Evolutionary conservation across 2,797 vertebrate genomes (phyloP).

Genomic region (Myripristis murdjan): DNA sequence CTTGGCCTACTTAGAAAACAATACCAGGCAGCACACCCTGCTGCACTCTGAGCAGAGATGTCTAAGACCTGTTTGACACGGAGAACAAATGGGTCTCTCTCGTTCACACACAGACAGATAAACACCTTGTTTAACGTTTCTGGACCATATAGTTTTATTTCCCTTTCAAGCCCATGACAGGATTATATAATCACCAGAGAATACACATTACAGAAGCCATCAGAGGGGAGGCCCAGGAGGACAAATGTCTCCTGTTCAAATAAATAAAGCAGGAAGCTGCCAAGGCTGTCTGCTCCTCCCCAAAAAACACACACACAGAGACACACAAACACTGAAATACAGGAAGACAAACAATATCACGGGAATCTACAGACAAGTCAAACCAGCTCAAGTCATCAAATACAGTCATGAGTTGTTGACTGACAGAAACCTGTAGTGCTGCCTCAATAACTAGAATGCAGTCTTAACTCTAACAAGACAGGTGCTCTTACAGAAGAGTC

Average conservation of each 20-base stretch:
- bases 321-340: conserved; percentile 37
- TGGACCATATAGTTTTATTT: conserved; percentile 19
- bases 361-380: conserved; percentile 32
- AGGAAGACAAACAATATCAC: conserved; percentile 36
- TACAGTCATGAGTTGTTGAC: conserved; percentile 16
- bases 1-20: conserved; percentile 16
- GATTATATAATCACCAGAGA: conserved; percentile 51
- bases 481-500: neutral
- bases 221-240: conserved; percentile 14
- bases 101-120: neutral
- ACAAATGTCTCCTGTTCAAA: conserved; percentile 46
- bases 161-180: conserved; percentile 20
- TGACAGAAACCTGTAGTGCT: conserved; percentile 21
- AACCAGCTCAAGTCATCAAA: conserved; percentile 12
- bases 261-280: conserved; percentile 53
- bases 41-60: conserved; percentile 22
- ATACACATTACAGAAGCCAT: conserved; percentile 28
- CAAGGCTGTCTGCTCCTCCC: conserved; percentile 27
- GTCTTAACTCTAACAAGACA: conserved; percentile 5
- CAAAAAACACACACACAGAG: conserved; percentile 15
- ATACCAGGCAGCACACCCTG: conserved; percentile 30
- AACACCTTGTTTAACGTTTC: conserved; percentile 13
- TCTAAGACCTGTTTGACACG: conserved; percentile 19
- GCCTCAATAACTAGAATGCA: neutral
- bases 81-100: neutral